Percentiles rank a stretch among this genome's conserved stretches.
Evolutionary conservation across 1,140 invertebrate genomes (phyloP).

Genomic region (Campodea augens): DNA sequence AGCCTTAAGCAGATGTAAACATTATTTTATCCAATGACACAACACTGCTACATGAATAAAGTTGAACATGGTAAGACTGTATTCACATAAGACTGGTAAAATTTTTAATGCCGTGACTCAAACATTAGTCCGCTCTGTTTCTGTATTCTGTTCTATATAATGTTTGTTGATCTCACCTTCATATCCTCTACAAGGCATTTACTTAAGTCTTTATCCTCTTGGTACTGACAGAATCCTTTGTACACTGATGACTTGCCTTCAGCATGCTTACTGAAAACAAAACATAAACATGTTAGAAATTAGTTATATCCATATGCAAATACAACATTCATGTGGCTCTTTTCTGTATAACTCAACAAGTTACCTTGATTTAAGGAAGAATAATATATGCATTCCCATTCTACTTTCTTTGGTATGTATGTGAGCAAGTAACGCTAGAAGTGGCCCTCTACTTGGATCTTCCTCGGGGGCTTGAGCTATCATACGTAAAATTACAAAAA

Average conservation of each 20-base stretch:
- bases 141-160: too few relatives aligned
- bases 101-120: too few relatives aligned
- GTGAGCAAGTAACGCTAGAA: conserved; percentile 50
- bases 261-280: conserved; percentile 29
- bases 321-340: neutral
- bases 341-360: neutral
- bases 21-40: too few relatives aligned
- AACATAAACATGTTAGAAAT: too few relatives aligned
- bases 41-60: too few relatives aligned
- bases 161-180: too few relatives aligned
- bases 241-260: conserved; percentile 54
- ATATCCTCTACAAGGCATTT: neutral
- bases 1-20: too few relatives aligned
- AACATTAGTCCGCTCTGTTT: too few relatives aligned
- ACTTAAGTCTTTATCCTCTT: neutral
- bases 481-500: conserved; percentile 63
- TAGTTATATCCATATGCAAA: too few relatives aligned
- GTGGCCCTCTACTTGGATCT: conserved; percentile 51
- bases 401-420: conserved; percentile 47
- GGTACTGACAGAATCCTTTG: neutral
- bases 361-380: conserved; percentile 58
- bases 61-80: too few relatives aligned
- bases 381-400: conserved; percentile 69
- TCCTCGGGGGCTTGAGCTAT: conserved; percentile 45
- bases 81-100: too few relatives aligned